phyloP scores from a whole-genome alignment of 2,113 vertebrate species.

The Antidorcas marsupialis region DNA sequence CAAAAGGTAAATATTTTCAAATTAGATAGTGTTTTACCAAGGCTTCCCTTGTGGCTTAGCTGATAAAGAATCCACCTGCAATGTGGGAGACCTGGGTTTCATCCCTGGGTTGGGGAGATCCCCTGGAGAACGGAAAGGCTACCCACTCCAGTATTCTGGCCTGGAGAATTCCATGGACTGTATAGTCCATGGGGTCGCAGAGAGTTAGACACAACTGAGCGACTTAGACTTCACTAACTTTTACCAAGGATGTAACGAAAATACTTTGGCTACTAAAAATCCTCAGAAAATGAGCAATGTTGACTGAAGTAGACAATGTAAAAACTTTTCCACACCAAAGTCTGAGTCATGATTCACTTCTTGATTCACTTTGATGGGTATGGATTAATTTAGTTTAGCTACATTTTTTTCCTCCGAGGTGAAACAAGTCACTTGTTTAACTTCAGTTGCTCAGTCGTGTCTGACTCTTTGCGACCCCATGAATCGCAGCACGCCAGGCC shows the following conservation, averaged over 20 bases:
- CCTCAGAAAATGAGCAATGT: not conserved
- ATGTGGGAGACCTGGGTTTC: not conserved
- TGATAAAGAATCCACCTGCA: not conserved
- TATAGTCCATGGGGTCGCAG: not conserved
- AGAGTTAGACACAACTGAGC: not conserved
- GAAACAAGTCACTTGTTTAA: not conserved
- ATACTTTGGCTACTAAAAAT: not conserved
- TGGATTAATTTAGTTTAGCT: not conserved
- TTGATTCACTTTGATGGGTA: not conserved
- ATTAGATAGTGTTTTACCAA: not conserved
- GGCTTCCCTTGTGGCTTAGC: not conserved
- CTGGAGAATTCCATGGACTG: not conserved
- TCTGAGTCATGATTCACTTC: not conserved
- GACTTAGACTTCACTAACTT: not conserved
- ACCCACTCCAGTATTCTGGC: not conserved
- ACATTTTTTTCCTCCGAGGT: not conserved
- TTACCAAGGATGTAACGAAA: not conserved
- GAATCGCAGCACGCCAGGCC: accelerated
- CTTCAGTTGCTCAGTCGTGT: too few relatives aligned
- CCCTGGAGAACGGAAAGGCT: not conserved
- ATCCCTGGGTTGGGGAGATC: not conserved
- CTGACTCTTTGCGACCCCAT: too few relatives aligned
- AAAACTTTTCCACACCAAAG: not conserved
- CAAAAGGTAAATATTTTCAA: not conserved
- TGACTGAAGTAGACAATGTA: not conserved